These are phyloP conservation scores for Cephus cinctus DNA, from an alignment of 1,140 invertebrate species.

Conservation along the genomic window DNA sequence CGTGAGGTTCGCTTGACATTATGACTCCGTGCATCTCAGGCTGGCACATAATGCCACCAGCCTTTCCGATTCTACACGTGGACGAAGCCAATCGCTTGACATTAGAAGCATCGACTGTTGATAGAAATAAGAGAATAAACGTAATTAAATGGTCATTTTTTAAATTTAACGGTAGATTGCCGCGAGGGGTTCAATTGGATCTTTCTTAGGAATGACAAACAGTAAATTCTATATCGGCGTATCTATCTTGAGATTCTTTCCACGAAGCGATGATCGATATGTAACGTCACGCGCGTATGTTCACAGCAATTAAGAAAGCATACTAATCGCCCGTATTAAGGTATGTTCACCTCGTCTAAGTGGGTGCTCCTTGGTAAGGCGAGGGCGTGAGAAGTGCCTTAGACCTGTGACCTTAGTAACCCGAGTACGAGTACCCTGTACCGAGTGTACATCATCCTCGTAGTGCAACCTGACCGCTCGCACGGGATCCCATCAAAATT, in stretches of 20 bases:
- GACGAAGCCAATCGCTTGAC: no score
- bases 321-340: conserved; percentile 51
- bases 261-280: conserved; percentile 45
- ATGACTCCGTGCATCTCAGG: conserved; percentile 21
- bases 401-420: conserved; percentile 52
- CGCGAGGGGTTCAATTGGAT: no score
- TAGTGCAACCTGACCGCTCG: conserved; percentile 3
- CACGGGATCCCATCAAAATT: conserved; percentile 48
- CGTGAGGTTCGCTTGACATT: conserved; percentile 30
- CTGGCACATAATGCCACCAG: no score
- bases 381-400: conserved; percentile 57
- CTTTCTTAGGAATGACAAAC: no score
- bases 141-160: no score
- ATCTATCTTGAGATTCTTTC: no score
- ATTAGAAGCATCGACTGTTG: no score
- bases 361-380: conserved; percentile 45
- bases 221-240: no score
- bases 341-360: conserved; percentile 47
- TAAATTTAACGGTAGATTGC: no score
- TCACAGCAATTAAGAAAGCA: conserved; percentile 53
- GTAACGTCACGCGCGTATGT: conserved; percentile 42
- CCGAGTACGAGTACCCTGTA: no score
- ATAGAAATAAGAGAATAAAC: no score
- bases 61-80: no score
- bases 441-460: conserved; percentile 1